Evolutionary conservation across 2,113 vertebrate species (phyloP).

Genomic region (Pangasianodon gigas): DNA sequence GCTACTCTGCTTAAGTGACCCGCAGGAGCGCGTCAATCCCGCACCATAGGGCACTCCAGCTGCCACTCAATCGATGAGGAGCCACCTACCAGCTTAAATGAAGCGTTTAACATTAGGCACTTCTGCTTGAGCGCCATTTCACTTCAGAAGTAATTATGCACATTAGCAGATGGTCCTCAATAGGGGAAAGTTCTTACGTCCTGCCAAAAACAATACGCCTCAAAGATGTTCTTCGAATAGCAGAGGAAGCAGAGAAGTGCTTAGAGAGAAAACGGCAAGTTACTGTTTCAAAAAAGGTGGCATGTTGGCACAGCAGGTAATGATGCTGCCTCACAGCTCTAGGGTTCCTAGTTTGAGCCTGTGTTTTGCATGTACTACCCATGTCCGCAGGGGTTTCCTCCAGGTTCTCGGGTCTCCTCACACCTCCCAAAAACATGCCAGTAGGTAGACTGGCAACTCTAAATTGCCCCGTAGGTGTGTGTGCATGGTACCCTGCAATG

Average conservation of each 20-base stretch:
- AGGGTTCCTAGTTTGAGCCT: not conserved
- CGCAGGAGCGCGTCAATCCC: conserved; percentile 17
- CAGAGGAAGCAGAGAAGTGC: conserved; percentile 1
- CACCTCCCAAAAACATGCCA: not conserved
- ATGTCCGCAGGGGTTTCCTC: not conserved
- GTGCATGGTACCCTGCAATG: not conserved
- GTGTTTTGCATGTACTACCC: not conserved
- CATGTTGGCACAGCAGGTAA: not conserved
- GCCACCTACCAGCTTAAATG: conserved; percentile 50
- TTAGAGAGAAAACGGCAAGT: conserved; percentile 51
- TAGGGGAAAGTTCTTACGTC: conserved; percentile 54
- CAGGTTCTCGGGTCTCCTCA: not conserved
- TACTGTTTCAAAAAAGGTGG: conserved; percentile 45
- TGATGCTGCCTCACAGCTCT: not conserved
- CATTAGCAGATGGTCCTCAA: conserved; percentile 56
- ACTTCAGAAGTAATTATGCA: conserved; percentile 56
- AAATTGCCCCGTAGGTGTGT: not conserved
- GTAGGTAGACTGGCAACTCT: not conserved
- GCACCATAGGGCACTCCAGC: conserved; percentile 25
- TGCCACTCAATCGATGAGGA: conserved; percentile 22
- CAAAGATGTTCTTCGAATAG: conserved; percentile 43
- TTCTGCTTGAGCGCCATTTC: conserved; percentile 20
- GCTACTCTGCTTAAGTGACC: conserved; percentile 42
- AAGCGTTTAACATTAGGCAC: conserved; percentile 55
- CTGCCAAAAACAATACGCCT: conserved; percentile 64